These are phyloP conservation scores for Napeogenes inachia DNA, from an alignment of 2,888 invertebrate species.

Conservation along the genomic window DNA sequence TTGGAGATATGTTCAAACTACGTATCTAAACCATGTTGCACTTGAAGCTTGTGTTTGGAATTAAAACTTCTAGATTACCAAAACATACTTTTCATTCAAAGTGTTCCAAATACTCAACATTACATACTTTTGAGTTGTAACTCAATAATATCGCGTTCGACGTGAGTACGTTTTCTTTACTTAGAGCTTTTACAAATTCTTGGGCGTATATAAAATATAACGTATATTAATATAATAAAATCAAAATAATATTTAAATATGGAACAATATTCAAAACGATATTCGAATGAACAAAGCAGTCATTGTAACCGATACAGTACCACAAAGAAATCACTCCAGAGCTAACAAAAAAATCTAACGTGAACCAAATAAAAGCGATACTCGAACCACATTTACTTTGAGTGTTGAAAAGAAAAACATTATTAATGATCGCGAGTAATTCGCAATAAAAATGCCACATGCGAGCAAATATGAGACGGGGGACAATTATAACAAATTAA, in stretches of 20 bases:
- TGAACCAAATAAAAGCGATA: slow-evolving; percentile 48
- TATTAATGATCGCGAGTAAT: slow-evolving; percentile 77
- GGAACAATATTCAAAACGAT: slow-evolving; percentile 36
- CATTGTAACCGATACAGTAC: slow-evolving; percentile 60
- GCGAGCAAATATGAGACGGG: slow-evolving; percentile 68
- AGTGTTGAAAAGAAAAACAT: slow-evolving; percentile 68
- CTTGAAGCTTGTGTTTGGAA: no score
- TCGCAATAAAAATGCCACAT: slow-evolving; percentile 78
- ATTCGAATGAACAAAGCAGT: slow-evolving; percentile 41
- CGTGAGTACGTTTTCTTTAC: no score
- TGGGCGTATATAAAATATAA: not conserved
- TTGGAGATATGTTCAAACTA: no score
- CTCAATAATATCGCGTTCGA: no score
- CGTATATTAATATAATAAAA: slow-evolving; percentile 12
- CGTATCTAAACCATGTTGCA: no score
- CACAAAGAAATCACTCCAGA: slow-evolving; percentile 41
- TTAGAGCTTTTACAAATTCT: not conserved
- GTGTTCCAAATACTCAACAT: no score
- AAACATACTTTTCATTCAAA: no score
- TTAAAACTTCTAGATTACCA: no score
- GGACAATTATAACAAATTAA: slow-evolving; percentile 77
- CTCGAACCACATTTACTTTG: slow-evolving; percentile 61
- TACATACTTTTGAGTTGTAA: no score
- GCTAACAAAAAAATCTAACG: slow-evolving; percentile 45
- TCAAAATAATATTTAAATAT: slow-evolving; percentile 40